phyloP scores from a whole-genome alignment of 2,888 invertebrate species.

The Athrips mouffetella region DNA sequence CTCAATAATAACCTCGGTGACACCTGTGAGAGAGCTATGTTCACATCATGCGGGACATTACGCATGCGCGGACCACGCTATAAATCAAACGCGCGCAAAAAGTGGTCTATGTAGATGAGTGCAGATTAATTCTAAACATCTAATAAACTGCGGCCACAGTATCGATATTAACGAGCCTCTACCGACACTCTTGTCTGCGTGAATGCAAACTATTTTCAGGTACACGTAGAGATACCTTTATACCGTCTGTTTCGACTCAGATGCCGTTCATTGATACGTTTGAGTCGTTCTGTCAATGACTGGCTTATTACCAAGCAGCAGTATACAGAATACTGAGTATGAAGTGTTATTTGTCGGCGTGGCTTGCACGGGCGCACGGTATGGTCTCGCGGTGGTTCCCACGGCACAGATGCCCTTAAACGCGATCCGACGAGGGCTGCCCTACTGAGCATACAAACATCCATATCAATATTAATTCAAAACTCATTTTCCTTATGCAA shows the following conservation, averaged over 20 bases:
- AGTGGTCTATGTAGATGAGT: slow-evolving; percentile 24
- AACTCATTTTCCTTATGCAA: no score
- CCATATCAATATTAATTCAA: no score
- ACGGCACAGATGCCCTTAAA: slow-evolving; percentile 69
- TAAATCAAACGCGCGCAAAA: slow-evolving; percentile 25
- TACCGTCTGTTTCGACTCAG: not conserved
- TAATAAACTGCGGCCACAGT: slow-evolving; percentile 18
- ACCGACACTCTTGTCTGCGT: slow-evolving; percentile 32
- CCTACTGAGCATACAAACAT: no score
- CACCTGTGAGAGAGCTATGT: not conserved
- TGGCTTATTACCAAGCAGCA: not conserved
- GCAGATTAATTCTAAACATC: slow-evolving; percentile 25
- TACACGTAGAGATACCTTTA: slow-evolving; percentile 42
- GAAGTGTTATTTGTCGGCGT: no score
- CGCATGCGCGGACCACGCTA: not conserved
- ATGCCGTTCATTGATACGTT: not conserved
- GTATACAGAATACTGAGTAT: no score
- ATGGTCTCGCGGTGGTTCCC: slow-evolving; percentile 50
- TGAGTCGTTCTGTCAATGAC: not conserved
- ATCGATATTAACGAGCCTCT: slow-evolving; percentile 46
- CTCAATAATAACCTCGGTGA: slow-evolving; percentile 4
- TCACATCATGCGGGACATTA: not conserved
- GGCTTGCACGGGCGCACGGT: slow-evolving; percentile 30
- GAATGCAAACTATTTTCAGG: slow-evolving; percentile 51
- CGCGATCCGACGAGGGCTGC: slow-evolving; percentile 33